Conservation (phyloP, 2,888 invertebrate species). For the Chirona hameri region DNA sequence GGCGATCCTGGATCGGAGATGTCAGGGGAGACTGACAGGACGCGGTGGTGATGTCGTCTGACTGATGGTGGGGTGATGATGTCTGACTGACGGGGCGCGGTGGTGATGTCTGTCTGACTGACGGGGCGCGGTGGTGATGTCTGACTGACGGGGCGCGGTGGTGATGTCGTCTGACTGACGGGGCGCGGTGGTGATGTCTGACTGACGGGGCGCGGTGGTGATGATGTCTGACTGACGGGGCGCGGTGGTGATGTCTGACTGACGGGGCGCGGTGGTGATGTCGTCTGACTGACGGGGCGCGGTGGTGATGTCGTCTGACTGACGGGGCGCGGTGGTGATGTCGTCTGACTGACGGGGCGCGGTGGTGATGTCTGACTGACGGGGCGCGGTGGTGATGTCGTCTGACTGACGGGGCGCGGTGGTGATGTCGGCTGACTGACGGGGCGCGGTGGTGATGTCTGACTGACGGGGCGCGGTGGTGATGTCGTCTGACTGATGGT, state of each 20-base stretch:
- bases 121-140: not conserved
- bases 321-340: too few relatives aligned
- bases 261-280: too few relatives aligned
- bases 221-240: not conserved
- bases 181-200: not conserved
- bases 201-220: too few relatives aligned
- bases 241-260: not conserved
- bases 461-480: not conserved
- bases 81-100: not conserved
- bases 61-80: too few relatives aligned
- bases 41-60: not conserved
- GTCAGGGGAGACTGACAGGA: not conserved
- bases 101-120: not conserved
- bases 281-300: not conserved
- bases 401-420: not conserved
- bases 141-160: too few relatives aligned
- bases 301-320: not conserved
- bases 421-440: not conserved
- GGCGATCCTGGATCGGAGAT: too few relatives aligned
- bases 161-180: not conserved
- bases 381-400: too few relatives aligned
- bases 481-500: not conserved
- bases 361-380: not conserved
- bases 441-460: too few relatives aligned
- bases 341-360: not conserved